Evolutionary conservation across 1,140 invertebrate species (phyloP).

Genomic region (Drosophila quadrilineata): DNA sequence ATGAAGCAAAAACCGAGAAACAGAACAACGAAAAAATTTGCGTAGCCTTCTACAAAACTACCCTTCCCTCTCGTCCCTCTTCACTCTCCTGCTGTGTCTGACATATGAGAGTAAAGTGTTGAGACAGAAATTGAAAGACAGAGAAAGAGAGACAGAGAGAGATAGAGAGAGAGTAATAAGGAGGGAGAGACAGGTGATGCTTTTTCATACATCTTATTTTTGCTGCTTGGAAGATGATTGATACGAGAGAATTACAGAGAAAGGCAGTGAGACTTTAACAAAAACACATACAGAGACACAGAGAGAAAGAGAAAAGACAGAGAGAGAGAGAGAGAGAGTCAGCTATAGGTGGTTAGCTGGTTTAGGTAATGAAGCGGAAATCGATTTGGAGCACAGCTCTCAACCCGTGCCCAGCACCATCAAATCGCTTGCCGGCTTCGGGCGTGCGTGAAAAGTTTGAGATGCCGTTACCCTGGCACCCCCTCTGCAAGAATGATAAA

Average conservation of each 20-base stretch:
- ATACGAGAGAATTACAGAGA: slow-evolving; percentile 36
- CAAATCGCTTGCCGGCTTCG: slow-evolving; percentile 70
- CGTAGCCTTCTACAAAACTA: too few relatives aligned
- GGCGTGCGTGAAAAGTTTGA: slow-evolving; percentile 76
- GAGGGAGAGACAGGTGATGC: not conserved
- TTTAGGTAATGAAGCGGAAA: slow-evolving; percentile 77
- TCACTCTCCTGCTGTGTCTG: slow-evolving; percentile 29
- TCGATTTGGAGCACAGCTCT: slow-evolving; percentile 69
- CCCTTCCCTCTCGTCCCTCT: too few relatives aligned
- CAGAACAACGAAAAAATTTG: slow-evolving; percentile 55
- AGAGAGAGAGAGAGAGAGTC: not conserved
- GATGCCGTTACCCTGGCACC: too few relatives aligned
- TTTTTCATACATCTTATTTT: slow-evolving; percentile 45
- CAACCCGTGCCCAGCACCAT: slow-evolving; percentile 67
- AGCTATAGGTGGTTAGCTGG: too few relatives aligned
- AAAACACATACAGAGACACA: slow-evolving; percentile 1
- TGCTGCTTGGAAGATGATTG: slow-evolving; percentile 69
- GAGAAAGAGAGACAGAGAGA: not conserved
- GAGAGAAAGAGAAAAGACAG: not conserved
- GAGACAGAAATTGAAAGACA: not conserved
- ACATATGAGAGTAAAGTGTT: slow-evolving; percentile 49
- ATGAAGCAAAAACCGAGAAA: slow-evolving; percentile 58
- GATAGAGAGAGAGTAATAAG: not conserved
- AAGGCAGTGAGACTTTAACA: too few relatives aligned
- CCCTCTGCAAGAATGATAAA: slow-evolving; percentile 52